phyloP scores from a whole-genome alignment of 2,888 invertebrate genomes.

The Xylota segnis region DNA sequence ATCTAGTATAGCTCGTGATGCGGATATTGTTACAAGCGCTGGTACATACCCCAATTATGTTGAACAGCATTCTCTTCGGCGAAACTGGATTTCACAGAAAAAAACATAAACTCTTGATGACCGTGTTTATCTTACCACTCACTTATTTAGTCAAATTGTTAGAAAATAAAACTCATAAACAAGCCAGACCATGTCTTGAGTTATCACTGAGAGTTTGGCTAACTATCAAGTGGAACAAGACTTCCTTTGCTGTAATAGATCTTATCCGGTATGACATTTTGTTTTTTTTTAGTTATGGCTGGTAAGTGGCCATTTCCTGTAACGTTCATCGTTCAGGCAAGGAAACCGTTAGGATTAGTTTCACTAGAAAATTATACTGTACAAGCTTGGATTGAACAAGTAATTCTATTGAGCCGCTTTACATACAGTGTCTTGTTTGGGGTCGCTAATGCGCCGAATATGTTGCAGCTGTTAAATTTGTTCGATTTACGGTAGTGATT shows the following conservation, averaged over 20 bases:
- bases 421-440: neutral
- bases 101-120: constrained; percentile 2
- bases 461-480: no score
- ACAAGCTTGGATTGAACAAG: neutral
- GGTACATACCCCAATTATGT: neutral
- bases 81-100: neutral
- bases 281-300: neutral
- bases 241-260: neutral
- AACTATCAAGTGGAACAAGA: neutral
- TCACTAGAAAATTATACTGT: neutral
- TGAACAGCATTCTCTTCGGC: neutral
- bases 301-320: neutral
- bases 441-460: no score
- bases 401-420: neutral
- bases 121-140: constrained; percentile 3
- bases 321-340: neutral
- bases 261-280: neutral
- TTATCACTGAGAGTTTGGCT: neutral
- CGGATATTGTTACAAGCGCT: constrained; percentile 12
- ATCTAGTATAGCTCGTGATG: neutral
- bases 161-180: neutral
- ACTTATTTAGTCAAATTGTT: neutral
- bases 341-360: neutral
- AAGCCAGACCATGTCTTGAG: neutral
- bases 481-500: no score